Base-by-base conservation (phyloP, 2,797 vertebrate genomes). In the Myotis pilosus region DNA sequence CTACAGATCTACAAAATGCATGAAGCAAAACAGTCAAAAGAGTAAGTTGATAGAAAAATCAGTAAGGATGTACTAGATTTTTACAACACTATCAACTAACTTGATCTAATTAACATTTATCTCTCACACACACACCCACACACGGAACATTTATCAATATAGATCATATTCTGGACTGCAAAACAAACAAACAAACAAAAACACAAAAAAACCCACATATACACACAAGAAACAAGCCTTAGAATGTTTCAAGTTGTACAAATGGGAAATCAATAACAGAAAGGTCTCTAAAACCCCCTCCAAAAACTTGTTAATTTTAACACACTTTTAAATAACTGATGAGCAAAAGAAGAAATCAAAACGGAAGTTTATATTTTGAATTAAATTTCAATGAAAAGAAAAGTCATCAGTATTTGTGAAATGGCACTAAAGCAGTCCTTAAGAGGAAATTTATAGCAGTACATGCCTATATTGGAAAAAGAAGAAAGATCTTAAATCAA, bases 361-460 rank as follows among this genome's bases (percentile, higher is more conserved):
- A 95, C 10, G 17, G n/a, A 91, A 91, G 88, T 71, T 57, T 36
- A 55, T 53, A 25, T 92, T 95, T 86, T 83, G 64, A 89, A 57
- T 19, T 51, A 89, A 92, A 79, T 71, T 41, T 62, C 64, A 78
- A 22, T 82, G 20, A 87, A 87, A 76, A 62, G 25, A 84, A 22
- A 93, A 57, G 6, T 8, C 9, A 47, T 60, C 4, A 38, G 15
- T 20, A 30, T 60, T 83, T 95, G 51, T 36, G 16, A 49, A 38
- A 66, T 62, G 23, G 3, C 25, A 64, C 5, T 64, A 76, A 62
- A 72, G 17, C 9, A 84, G 62, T 33, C 72, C 6, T 64, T 74
- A 53, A 69, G 22, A 57, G 8, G 15, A 83, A 76, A 91, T n/a
- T n/a, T 69, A 41, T 5, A 92, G 30, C 28, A 74, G 4, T 41